These are phyloP conservation scores for Neoascia interrupta DNA, from an alignment of 2,888 invertebrate genomes.

Conservation along the genomic window DNA sequence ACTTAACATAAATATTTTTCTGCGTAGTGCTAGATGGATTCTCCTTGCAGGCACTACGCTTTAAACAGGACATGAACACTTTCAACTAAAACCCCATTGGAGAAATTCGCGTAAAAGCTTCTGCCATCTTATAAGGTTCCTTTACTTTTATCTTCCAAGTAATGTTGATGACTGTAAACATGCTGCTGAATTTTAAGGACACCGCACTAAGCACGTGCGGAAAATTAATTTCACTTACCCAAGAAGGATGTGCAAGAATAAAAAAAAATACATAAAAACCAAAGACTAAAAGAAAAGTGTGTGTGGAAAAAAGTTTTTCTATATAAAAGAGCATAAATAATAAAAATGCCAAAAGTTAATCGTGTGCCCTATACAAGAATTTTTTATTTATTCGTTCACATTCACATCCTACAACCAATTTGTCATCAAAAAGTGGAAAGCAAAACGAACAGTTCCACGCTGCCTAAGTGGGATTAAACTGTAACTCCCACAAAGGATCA, in stretches of 20 bases:
- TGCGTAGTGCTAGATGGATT: not conserved
- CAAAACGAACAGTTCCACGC: not conserved
- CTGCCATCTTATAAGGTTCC: not conserved
- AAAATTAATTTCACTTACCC: conserved; percentile 41
- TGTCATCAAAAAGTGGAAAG: conserved; percentile 2
- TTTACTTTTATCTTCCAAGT: not conserved
- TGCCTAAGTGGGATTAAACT: conserved; percentile 6
- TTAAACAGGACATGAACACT: not conserved
- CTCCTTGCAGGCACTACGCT: not conserved
- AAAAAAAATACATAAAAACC: not conserved
- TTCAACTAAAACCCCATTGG: not conserved
- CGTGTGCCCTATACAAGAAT: not conserved
- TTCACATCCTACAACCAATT: conserved; percentile 10
- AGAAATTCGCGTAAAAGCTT: conserved; percentile 19
- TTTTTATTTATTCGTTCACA: not conserved
- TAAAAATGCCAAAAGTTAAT: conserved; percentile 18
- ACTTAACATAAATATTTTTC: not conserved
- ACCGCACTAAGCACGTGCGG: conserved; percentile 26
- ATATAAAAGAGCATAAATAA: conserved; percentile 25
- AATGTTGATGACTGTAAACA: conserved; percentile 31
- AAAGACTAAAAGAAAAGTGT: not conserved
- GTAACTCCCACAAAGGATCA: conserved; percentile 1
- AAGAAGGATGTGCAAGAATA: not conserved
- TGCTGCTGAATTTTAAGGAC: conserved; percentile 15
- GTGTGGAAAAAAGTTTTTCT: conserved; percentile 2